These are phyloP conservation scores for Grantiella picta DNA, from an alignment of 2,113 vertebrate species.

Conservation along the genomic window DNA sequence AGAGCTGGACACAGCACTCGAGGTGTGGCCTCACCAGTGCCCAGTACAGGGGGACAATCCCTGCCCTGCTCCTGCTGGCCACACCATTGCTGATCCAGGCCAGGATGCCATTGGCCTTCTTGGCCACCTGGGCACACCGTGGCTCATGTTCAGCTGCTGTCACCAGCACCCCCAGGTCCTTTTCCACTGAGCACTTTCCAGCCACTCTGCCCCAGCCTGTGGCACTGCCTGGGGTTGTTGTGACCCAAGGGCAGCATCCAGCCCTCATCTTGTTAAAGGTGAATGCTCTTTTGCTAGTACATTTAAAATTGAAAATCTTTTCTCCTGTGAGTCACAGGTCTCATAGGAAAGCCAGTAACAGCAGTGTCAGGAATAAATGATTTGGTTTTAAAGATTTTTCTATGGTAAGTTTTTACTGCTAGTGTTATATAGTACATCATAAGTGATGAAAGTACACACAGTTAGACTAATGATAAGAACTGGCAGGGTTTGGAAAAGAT, in stretches of 20 bases:
- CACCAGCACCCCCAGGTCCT: accelerated
- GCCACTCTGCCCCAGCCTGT: neutral
- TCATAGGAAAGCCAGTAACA: neutral
- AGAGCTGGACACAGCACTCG: neutral
- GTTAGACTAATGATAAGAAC: neutral
- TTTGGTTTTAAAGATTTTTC: neutral
- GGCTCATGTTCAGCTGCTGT: no score
- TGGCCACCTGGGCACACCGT: no score
- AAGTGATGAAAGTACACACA: neutral
- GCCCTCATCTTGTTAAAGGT: neutral
- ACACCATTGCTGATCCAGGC: neutral
- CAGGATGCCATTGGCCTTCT: neutral
- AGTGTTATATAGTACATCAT: neutral
- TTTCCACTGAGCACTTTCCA: accelerated
- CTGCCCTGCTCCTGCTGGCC: neutral
- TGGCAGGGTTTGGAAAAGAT: neutral
- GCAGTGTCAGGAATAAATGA: neutral
- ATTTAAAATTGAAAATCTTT: neutral
- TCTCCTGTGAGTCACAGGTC: neutral
- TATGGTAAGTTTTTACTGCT: neutral
- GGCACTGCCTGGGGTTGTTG: neutral
- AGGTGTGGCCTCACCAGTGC: neutral
- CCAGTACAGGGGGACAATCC: neutral
- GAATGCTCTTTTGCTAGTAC: neutral
- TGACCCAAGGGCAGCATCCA: neutral